These are phyloP conservation scores for Bombus cullumanus DNA, from an alignment of 1,140 invertebrate genomes.

Conservation along the genomic window DNA sequence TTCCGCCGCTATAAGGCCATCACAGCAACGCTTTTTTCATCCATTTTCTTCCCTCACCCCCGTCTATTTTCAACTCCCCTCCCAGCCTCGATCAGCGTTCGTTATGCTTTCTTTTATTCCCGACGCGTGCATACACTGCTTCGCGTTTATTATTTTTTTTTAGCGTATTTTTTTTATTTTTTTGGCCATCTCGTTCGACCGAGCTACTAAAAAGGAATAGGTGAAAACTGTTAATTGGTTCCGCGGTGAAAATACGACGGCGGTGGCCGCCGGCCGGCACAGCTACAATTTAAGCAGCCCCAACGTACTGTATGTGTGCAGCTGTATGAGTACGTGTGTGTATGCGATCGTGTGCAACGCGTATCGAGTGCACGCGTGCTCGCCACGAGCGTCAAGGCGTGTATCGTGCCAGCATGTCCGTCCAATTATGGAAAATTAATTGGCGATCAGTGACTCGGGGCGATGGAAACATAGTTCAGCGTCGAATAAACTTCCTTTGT, in stretches of 20 bases:
- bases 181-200: conserved; percentile 37
- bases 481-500: conserved; percentile 73
- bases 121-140: conserved; percentile 11
- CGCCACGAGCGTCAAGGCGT: conserved; percentile 64
- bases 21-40: conserved; percentile 45
- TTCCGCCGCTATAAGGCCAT: conserved; percentile 43
- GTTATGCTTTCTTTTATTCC: conserved; percentile 50
- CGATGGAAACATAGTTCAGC: conserved; percentile 69
- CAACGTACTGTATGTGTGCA: neutral
- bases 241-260: conserved; percentile 71
- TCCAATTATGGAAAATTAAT: conserved; percentile 82
- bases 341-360: neutral
- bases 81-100: conserved; percentile 16
- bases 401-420: conserved; percentile 66
- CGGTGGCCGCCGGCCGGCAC: conserved; percentile 55
- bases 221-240: conserved; percentile 78
- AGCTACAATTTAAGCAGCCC: conserved; percentile 61
- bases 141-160: neutral
- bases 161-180: conserved; percentile 15
- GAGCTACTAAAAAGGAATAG: conserved; percentile 70
- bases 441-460: conserved; percentile 75
- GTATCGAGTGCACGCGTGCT: conserved; percentile 13
- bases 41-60: conserved; percentile 9
- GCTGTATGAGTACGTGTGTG: neutral
- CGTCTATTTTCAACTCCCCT: neutral